These are phyloP conservation scores for Rhynchonycteris naso DNA, from an alignment of 2,797 vertebrate species.

Conservation along the genomic window DNA sequence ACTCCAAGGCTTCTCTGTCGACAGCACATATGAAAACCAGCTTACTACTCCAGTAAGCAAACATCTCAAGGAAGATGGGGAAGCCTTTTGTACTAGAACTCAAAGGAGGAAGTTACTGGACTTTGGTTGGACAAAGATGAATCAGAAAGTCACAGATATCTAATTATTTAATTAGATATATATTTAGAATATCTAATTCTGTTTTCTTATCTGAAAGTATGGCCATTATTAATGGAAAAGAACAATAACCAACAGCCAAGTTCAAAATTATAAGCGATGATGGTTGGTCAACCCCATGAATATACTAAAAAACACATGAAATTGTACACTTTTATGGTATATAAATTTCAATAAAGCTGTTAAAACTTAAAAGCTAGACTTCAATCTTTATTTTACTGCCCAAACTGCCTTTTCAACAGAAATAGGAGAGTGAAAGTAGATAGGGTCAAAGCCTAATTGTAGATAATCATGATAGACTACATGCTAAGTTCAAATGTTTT, in stretches of 20 bases:
- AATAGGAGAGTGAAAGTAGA: not conserved
- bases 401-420: conserved; percentile 43
- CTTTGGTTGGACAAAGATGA: not conserved
- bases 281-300: not conserved
- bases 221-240: not conserved
- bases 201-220: conserved; percentile 11
- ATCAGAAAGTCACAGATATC: conserved; percentile 48
- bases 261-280: conserved; percentile 18
- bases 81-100: not conserved
- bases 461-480: not conserved
- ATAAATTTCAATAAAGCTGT: conserved; percentile 2
- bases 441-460: not conserved
- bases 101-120: not conserved
- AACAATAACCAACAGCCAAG: not conserved
- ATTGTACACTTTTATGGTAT: not conserved
- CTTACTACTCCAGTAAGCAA: not conserved
- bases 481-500: not conserved
- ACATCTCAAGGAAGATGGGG: not conserved
- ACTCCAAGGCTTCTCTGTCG: conserved; percentile 19
- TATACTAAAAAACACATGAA: not conserved
- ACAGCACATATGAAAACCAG: conserved; percentile 2
- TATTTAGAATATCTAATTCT: no score
- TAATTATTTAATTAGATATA: no score
- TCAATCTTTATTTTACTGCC: conserved; percentile 31
- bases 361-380: not conserved